Percentiles rank a stretch among this genome's conserved stretches.
These are phyloP conservation scores for Protobothrops flavoviridis DNA, from an alignment of 2,113 vertebrate genomes.

Conservation along the genomic window DNA sequence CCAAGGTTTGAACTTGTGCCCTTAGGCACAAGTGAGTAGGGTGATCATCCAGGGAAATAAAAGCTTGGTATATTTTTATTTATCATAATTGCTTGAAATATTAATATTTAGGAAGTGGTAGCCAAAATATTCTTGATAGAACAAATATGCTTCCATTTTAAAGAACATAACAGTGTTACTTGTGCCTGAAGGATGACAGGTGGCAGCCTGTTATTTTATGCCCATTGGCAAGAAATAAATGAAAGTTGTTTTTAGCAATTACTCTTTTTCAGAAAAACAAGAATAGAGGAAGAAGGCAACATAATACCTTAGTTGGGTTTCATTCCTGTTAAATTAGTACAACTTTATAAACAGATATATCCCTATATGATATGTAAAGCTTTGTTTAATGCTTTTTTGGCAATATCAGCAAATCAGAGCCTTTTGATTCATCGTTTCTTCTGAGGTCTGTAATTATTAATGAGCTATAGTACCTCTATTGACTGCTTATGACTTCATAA, in stretches of 20 bases:
- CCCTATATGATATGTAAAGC: neutral
- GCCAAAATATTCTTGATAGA: constrained; percentile 26
- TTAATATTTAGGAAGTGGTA: neutral
- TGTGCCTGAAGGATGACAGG: constrained; percentile 5
- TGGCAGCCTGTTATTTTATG: constrained; percentile 11
- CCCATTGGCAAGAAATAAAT: constrained; percentile 17
- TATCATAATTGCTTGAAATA: constrained; percentile 19
- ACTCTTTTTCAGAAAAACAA: constrained; percentile 13
- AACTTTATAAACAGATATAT: neutral
- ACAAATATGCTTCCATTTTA: constrained; percentile 21
- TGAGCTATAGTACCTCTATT: neutral
- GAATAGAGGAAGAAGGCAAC: neutral
- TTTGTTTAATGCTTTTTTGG: neutral
- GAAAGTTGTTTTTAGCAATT: neutral
- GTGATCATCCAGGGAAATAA: neutral
- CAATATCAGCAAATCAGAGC: neutral
- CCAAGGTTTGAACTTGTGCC: neutral
- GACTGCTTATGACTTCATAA: neutral
- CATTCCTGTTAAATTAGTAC: neutral
- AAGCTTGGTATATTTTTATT: neutral
- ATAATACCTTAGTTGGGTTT: neutral
- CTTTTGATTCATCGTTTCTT: neutral
- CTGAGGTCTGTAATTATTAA: neutral
- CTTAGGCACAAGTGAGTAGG: neutral
- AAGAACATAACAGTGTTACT: constrained; percentile 18